Evolutionary conservation across 2,797 vertebrate genomes (phyloP), one percentile per base, ranked within the genome.

Genomic region (Enteromius radiatus): DNA sequence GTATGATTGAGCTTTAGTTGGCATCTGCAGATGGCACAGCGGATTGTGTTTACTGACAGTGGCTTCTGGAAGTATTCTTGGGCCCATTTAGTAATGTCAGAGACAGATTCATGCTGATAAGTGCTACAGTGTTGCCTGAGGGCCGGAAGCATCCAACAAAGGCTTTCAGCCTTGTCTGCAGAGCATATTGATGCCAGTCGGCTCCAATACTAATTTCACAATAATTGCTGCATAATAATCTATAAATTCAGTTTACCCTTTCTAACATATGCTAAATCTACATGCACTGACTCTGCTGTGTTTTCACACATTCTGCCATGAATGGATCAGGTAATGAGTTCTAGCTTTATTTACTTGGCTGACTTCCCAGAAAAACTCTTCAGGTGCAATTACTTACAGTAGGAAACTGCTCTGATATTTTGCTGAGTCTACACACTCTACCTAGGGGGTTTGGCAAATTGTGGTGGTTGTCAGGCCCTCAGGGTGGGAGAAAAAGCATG

Each of bases 401-500:
- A 63, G 65, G 64, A 61, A 4, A 73, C 21, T 3, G 15, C 47
- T 15, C n/a, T 21, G 23, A 28, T 41, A 73, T 81, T 80, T 59
- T 70, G 68, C 64, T 82, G 82, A 75, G 5, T 80, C 56, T 17
- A 71, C 63, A 80, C 43, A 73, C 11, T 56, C 15, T 82, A 61
- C 26, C 36, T 31, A 26, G 36, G 61, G 28, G 41, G 26, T 47
- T 84, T 45, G 56, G 70, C 36, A 81, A 64, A 23, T 59, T 81
- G 47, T 61, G 80, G 83, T 70, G 77, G 76, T 85, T 67, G 73
- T 77, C 76, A 73, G 38, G 76, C 49, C 75, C 78, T 54, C 76
- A 69, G 31, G 80, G 43, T 81, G 67, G 33, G 41, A 82, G 70
- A 82, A 84, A 83, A 6, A 69, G 67, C 76, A 86, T 80, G 49